Evolutionary conservation across 2,888 invertebrate genomes (phyloP), one percentile per base, ranked within the genome.

Genomic region (Brassicogethes aeneus): DNA sequence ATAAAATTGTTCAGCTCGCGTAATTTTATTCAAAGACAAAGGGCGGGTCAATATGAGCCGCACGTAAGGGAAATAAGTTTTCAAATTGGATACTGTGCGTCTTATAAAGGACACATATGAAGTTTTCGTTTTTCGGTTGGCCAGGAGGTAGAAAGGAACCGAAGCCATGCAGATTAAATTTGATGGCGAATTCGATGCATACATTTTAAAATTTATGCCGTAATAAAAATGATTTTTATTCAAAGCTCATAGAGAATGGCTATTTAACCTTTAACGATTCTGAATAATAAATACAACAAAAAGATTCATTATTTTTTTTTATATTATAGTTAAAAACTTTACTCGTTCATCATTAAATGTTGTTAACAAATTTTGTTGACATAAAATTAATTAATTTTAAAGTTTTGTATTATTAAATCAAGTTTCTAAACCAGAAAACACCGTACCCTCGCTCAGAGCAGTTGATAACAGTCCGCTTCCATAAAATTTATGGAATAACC

Each of bases 41-140:
- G 48, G 49, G 48, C 44, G 47, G 55, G 54, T 57, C 59, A 56
- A 57, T 58, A 57, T 55, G 53, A 53, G 56, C 55, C 55, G 53
- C 54, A 56, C 54, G 54, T 54, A 51, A 53, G 53, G 54, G 52
- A 57, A 56, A 59, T 59, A 59, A 59, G 54, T 56, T 56, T 46
- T 10, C 46, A 57, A 59, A 59, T 59, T 58, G 59, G 58, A 58
- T 57, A 41, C 37, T 15, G 50, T 51, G 51, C 49, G 53, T 51
- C 54, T 23, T 10, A 5, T 5, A 10, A 23, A 7, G 10, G 23
- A 10, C 23, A 23, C 23, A 23, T 23, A 23, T 23, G 23, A 23
- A 23, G 5, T 23, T 23, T 23, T 23, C 23, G 23, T 23, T 23
- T n/a, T n/a, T 23, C 23, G 23, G 23, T 23, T 23, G 10, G 23